Percentiles rank a stretch among this genome's conserved stretches.
Evolutionary conservation across 2,888 invertebrate genomes (phyloP).

Genomic region (Galeruca laticollis): DNA sequence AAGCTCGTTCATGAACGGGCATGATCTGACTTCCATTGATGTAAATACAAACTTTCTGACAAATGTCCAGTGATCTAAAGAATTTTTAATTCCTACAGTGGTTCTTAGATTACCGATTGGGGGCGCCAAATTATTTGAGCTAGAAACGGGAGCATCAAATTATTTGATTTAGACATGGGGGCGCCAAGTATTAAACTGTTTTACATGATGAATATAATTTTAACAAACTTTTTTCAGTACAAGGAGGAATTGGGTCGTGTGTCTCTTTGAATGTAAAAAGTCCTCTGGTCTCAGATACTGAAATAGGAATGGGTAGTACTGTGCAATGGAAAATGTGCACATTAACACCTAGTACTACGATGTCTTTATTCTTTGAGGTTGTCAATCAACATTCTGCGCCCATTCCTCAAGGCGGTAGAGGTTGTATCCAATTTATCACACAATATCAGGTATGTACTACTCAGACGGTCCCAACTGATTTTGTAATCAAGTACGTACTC

Average conservation of each 20-base stretch:
- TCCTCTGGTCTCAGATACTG: slow-evolving; percentile 93
- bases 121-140: too few relatives aligned
- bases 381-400: slow-evolving; percentile 95
- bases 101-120: too few relatives aligned
- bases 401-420: slow-evolving; percentile 95
- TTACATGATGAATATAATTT: neutral
- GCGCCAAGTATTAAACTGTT: neutral
- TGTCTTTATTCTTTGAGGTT: slow-evolving; percentile 97
- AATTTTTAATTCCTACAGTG: too few relatives aligned
- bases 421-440: slow-evolving; percentile 97
- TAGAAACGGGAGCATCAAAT: too few relatives aligned
- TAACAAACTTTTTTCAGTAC: slow-evolving; percentile 69
- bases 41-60: too few relatives aligned
- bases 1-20: too few relatives aligned
- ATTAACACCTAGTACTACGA: slow-evolving; percentile 90
- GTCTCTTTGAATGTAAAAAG: slow-evolving; percentile 94
- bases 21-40: too few relatives aligned
- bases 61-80: too few relatives aligned
- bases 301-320: slow-evolving; percentile 97
- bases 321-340: slow-evolving; percentile 99
- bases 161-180: too few relatives aligned
- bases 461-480: too few relatives aligned
- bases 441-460: slow-evolving; percentile 83
- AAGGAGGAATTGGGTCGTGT: slow-evolving; percentile 97
- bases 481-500: too few relatives aligned